Conservation (phyloP, 2,113 vertebrate species). For the Penelope pileata region DNA sequence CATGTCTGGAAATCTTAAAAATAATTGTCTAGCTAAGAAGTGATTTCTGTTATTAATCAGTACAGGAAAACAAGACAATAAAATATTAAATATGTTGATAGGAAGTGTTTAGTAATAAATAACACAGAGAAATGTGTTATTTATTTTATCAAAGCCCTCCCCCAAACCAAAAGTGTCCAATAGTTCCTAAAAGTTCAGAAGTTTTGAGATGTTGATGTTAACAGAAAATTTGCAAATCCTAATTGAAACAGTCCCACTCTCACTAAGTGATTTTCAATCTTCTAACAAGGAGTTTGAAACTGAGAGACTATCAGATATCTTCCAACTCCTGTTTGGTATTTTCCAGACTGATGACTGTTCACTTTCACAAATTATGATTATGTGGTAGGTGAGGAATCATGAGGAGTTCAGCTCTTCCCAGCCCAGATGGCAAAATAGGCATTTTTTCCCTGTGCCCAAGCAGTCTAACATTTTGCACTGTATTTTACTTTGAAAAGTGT, state of each 20-base stretch:
- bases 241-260: accelerated
- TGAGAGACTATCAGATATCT: background rate
- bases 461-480: background rate
- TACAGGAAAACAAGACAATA: background rate
- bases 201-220: background rate
- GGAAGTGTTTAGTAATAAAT: background rate
- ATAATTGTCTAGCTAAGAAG: background rate
- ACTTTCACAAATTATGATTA: accelerated
- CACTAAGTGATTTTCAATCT: background rate
- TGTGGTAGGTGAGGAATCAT: background rate
- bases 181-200: background rate
- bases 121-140: background rate
- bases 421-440: background rate
- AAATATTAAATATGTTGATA: background rate
- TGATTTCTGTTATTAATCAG: no score
- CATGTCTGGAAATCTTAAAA: background rate
- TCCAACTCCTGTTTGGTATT: background rate
- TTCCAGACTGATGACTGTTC: background rate
- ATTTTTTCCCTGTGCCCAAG: background rate
- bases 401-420: background rate
- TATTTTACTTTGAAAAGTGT: background rate
- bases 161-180: background rate
- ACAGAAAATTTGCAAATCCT: background rate
- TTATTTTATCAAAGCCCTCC: background rate
- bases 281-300: background rate